Conservation (phyloP, 2,888 invertebrate species). For the Silvanus unidentatus region DNA sequence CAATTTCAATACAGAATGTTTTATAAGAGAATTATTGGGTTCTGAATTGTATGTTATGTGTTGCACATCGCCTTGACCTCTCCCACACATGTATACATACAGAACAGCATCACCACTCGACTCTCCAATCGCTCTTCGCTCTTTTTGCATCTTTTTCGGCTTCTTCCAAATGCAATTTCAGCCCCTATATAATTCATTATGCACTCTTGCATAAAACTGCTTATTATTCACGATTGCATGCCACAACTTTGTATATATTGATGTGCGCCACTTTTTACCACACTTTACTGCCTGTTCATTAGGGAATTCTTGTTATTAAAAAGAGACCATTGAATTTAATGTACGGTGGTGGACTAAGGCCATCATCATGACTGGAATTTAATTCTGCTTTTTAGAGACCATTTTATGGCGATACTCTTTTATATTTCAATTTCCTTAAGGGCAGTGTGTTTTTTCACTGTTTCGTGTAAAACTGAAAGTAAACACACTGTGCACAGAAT, state of each 20-base stretch:
- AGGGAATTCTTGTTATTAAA: background rate
- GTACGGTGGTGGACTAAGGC: background rate
- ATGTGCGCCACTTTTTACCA: background rate
- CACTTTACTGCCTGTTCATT: background rate
- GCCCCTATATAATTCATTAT: background rate
- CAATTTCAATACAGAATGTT: background rate
- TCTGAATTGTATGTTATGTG: background rate
- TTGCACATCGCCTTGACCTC: slow-evolving; percentile 1
- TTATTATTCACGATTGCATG: no score
- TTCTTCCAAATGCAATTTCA: background rate
- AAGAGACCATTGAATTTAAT: background rate
- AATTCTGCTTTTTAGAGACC: no score
- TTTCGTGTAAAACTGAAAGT: background rate
- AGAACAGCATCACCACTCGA: no score
- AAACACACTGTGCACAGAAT: background rate
- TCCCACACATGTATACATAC: background rate
- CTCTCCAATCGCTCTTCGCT: background rate
- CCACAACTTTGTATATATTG: no score
- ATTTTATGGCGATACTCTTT: no score
- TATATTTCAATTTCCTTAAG: background rate
- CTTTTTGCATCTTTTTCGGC: background rate
- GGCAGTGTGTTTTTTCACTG: background rate
- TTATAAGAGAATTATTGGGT: background rate
- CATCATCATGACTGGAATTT: no score
- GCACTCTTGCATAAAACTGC: background rate